phyloP scores from a whole-genome alignment of 2,113 vertebrate species.

The Pimephales promelas region DNA sequence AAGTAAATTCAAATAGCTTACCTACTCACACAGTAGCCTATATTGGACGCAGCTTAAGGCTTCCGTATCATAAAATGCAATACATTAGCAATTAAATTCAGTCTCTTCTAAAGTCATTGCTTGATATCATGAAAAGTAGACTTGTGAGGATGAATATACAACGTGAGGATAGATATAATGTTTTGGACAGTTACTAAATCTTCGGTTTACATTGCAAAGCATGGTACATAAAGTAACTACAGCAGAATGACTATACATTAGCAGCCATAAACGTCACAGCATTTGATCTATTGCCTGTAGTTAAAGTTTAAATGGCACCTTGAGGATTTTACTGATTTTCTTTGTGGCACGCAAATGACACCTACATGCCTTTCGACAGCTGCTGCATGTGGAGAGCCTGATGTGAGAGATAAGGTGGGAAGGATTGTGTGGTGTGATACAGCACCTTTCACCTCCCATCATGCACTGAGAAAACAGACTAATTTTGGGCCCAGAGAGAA shows the following conservation, averaged over 20 bases:
- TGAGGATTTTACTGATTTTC: constrained; percentile 9
- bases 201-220: background rate
- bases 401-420: constrained; percentile 28
- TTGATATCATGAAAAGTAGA: background rate
- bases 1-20: no score
- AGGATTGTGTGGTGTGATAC: constrained; percentile 13
- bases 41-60: background rate
- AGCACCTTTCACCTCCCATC: constrained; percentile 21
- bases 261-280: background rate
- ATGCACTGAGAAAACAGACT: background rate
- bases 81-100: background rate
- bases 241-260: no score
- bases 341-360: background rate
- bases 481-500: constrained; percentile 1
- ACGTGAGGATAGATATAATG: background rate
- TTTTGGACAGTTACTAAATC: background rate
- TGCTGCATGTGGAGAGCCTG: constrained; percentile 1
- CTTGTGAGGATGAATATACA: no score
- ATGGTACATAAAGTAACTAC: background rate
- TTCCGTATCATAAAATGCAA: background rate
- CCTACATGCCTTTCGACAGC: background rate
- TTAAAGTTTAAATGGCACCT: background rate
- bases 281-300: background rate
- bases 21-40: no score
- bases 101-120: background rate